Evolutionary conservation across 2,113 vertebrate genomes (phyloP).

Genomic region (Ellobius talpinus): DNA sequence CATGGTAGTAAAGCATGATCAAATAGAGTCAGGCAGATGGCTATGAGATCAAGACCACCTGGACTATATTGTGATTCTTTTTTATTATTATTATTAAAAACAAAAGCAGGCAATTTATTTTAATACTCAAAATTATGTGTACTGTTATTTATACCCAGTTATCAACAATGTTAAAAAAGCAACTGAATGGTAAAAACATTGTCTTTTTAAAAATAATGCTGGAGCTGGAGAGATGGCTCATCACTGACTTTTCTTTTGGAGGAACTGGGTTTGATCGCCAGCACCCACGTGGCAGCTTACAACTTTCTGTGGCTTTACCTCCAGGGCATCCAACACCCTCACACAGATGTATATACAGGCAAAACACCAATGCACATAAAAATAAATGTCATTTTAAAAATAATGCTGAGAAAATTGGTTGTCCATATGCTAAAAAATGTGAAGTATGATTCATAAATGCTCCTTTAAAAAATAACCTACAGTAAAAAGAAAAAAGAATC

Average conservation of each 20-base stretch:
- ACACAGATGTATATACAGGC: not conserved
- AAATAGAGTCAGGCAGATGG: not conserved
- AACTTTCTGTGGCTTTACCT: not conserved
- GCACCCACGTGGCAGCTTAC: not conserved
- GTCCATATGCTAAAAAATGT: not conserved
- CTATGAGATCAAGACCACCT: not conserved
- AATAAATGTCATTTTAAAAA: not conserved
- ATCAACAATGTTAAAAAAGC: not conserved
- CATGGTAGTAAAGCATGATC: not conserved
- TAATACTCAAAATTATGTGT: not conserved
- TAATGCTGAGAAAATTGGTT: not conserved
- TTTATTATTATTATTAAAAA: too few species aligned
- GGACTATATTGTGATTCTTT: not conserved
- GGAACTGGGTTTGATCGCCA: not conserved
- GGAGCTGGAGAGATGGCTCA: not conserved
- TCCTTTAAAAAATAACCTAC: not conserved
- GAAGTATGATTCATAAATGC: not conserved
- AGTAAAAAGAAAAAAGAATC: too few species aligned
- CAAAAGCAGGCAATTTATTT: not conserved
- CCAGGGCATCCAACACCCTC: not conserved
- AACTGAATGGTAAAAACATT: not conserved
- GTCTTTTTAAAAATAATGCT: not conserved
- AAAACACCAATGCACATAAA: not conserved
- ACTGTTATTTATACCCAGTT: not conserved
- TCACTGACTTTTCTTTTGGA: not conserved